Evolutionary conservation across 2,797 vertebrate species (phyloP).

Genomic region (Coregonus ussuriensis): DNA sequence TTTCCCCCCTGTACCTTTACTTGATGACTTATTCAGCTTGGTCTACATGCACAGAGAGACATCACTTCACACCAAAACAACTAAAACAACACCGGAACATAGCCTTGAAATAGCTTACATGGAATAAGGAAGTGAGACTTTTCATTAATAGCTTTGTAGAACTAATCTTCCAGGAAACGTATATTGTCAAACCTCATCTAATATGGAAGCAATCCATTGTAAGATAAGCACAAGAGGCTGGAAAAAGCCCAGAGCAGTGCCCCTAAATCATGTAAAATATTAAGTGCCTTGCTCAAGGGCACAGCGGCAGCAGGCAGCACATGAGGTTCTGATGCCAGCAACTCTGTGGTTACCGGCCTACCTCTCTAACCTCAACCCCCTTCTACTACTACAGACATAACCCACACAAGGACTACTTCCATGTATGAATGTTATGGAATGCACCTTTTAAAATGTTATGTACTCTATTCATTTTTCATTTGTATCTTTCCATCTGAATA

Average conservation of each 20-base stretch:
- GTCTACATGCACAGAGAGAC: not conserved
- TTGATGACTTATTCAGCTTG: not conserved
- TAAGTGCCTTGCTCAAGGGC: not conserved
- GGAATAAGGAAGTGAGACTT: not conserved
- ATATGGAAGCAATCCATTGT: not conserved
- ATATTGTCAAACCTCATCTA: not conserved
- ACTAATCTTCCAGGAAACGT: not conserved
- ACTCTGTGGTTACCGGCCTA: not conserved
- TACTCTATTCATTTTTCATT: too few species aligned
- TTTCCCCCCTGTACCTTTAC: not conserved
- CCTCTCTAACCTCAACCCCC: too few species aligned
- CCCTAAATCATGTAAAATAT: too few species aligned
- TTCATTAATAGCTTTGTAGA: not conserved
- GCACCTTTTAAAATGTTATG: too few species aligned
- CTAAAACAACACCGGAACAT: not conserved
- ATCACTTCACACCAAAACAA: not conserved
- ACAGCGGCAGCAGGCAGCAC: not conserved
- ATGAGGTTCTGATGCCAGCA: not conserved
- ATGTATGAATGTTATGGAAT: too few species aligned
- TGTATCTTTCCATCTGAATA: too few species aligned
- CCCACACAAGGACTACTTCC: too few species aligned
- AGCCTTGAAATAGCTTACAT: not conserved
- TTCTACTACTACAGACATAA: too few species aligned
- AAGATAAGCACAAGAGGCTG: not conserved
- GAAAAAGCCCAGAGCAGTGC: too few species aligned